phyloP scores from a whole-genome alignment of 2,113 vertebrate genomes.

The Melanostigma gelatinosum region DNA sequence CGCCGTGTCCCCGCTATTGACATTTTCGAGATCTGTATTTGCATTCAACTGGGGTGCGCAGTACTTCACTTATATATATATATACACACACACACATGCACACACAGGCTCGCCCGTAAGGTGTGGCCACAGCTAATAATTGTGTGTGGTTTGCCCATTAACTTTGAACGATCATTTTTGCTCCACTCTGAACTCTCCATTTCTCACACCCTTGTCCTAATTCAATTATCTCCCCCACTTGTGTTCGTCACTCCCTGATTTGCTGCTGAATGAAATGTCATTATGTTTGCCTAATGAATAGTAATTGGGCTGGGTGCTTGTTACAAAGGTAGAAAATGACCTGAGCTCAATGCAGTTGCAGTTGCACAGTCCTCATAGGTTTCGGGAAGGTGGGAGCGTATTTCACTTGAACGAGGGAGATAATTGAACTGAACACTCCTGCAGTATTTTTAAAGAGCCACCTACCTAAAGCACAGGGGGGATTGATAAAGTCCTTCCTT shows the following conservation, averaged over 20 bases:
- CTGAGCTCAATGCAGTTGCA: conserved; percentile 45
- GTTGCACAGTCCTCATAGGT: conserved; percentile 23
- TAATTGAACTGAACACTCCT: conserved; percentile 60
- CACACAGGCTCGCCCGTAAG: conserved; percentile 38
- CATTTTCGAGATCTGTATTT: conserved; percentile 76
- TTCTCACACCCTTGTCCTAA: conserved; percentile 73
- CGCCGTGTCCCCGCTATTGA: conserved; percentile 66
- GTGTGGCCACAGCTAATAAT: conserved; percentile 69
- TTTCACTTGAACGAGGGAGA: conserved; percentile 48
- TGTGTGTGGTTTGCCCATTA: conserved; percentile 70
- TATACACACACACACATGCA: conserved; percentile 14
- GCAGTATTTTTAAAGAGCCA: conserved; percentile 50
- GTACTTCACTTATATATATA: conserved; percentile 27
- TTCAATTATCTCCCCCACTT: conserved; percentile 78
- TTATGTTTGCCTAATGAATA: conserved; percentile 79
- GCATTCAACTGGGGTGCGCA: conserved; percentile 56
- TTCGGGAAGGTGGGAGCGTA: conserved; percentile 5
- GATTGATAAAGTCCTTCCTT: conserved; percentile 47
- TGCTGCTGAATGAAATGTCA: conserved; percentile 71
- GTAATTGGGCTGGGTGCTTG: conserved; percentile 66
- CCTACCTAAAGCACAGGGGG: conserved; percentile 56
- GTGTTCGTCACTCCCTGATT: conserved; percentile 67
- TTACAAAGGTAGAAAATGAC: conserved; percentile 71
- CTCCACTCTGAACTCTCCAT: conserved; percentile 54
- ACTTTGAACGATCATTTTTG: conserved; percentile 75